Evolutionary conservation across 92 coral and sea anemone species (phyloP), one percentile per base, ranked within the genome.

Genomic region (Parazoanthus darwini): DNA sequence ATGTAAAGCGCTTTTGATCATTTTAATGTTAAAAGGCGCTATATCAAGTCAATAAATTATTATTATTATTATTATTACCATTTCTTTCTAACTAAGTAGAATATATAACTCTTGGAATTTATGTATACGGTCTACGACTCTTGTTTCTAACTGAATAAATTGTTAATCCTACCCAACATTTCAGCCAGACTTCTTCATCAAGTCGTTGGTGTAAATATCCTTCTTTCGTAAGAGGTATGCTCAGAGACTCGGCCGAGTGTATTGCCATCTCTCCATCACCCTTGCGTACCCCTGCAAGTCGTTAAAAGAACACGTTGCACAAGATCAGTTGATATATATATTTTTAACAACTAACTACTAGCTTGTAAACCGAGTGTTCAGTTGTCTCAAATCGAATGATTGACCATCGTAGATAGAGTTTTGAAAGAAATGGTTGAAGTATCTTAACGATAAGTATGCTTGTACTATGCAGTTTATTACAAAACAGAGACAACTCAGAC

Each of bases 151-250:
- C 20, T 5, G 25, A 63, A 38, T 39, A 76, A 5, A 23, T 11
- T 23, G 42, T 35, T 74, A 77, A 42, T 35, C 96, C 54, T 90
- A 96, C 99, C 99, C 96, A 93, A 83, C 98, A 93, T 85, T 90
- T 91, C n/a, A 93, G 89, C 96, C 98, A 96, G 70, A 82, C 90
- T 74, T 91, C 91, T 76, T 87, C 89, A n/a, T 90, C 94, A 20
- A 92, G 91, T 51, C 92, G 97, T 80, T 91, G 94, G 88, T 91
- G 89, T 43, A 96, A 88, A 50, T 89, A 91, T 48, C 99, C 99
- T 63, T 92, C 93, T 89, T 88, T 88, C 66, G 67, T 39, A 46
- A 15, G 11, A 7, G 35, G 23, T 6, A 35, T 29, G 6, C 39
- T 10, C 14, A 46, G 38, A 18, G 86, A 42, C 39, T 82, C 56